Conservation (phyloP, 37 sponge, comb jelly and placozoan species). For the Crambe crambe region DNA sequence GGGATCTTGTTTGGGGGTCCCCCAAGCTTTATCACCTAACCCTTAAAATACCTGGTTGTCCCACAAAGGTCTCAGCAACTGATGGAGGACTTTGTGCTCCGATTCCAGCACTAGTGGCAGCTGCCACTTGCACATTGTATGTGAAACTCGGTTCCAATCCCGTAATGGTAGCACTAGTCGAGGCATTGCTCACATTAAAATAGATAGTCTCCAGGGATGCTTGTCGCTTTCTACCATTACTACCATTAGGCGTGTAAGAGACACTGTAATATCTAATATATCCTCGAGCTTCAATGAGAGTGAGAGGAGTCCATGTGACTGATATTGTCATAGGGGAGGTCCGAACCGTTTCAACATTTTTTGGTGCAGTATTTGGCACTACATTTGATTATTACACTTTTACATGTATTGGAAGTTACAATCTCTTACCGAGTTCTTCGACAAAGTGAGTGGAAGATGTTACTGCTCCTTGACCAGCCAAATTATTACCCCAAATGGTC, state of each 20-base stretch:
- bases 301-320: slow-evolving; percentile 12
- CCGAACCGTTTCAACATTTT: neutral
- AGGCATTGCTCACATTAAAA: neutral
- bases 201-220: neutral
- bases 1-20: too few relatives aligned
- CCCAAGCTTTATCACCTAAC: too few relatives aligned
- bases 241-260: neutral
- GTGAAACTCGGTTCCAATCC: neutral
- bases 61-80: neutral
- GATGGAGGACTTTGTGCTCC: neutral
- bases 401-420: too few relatives aligned
- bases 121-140: slow-evolving; percentile 25
- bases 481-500: neutral
- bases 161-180: neutral
- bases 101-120: slow-evolving; percentile 8
- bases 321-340: neutral
- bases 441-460: neutral
- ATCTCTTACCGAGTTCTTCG: neutral
- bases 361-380: neutral
- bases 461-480: neutral
- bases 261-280: slow-evolving; percentile 2
- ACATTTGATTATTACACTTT: neutral
- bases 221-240: slow-evolving; percentile 11
- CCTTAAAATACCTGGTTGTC: neutral
- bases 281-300: slow-evolving; percentile 5